These are phyloP conservation scores for Sapajus apella DNA, from an alignment of 2,113 vertebrate species.

Conservation along the genomic window DNA sequence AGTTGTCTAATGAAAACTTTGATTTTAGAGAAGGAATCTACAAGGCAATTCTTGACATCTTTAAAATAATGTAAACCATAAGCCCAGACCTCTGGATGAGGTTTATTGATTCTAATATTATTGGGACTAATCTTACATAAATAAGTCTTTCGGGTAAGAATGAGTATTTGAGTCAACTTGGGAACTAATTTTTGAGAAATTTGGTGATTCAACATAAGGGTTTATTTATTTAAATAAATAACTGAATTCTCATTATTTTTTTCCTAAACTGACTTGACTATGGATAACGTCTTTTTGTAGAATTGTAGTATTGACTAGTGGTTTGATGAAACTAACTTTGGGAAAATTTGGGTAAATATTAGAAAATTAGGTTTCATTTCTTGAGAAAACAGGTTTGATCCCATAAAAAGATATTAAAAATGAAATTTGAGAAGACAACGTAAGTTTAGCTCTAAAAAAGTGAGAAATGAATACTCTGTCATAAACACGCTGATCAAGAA, in stretches of 20 bases:
- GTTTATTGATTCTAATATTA: neutral
- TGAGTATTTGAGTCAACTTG: neutral
- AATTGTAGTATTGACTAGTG: neutral
- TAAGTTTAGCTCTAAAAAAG: neutral
- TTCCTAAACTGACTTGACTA: neutral
- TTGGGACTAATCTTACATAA: neutral
- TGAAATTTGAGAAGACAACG: neutral
- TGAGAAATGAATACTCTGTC: neutral
- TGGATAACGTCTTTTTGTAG: neutral
- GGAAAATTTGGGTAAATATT: neutral
- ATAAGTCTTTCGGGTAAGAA: neutral
- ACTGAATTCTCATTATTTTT: neutral
- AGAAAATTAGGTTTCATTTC: neutral
- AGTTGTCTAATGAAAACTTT: neutral
- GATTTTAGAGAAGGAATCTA: neutral
- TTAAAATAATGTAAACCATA: neutral
- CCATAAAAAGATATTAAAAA: neutral
- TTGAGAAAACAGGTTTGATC: neutral
- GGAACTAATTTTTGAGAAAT: neutral
- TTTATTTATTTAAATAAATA: neutral
- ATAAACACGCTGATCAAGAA: neutral
- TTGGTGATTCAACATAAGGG: neutral
- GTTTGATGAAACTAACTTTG: neutral
- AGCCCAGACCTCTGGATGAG: neutral
- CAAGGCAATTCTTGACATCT: neutral